phyloP scores from a whole-genome alignment of 1,140 invertebrate species.

The Acromyrmex charruanus region DNA sequence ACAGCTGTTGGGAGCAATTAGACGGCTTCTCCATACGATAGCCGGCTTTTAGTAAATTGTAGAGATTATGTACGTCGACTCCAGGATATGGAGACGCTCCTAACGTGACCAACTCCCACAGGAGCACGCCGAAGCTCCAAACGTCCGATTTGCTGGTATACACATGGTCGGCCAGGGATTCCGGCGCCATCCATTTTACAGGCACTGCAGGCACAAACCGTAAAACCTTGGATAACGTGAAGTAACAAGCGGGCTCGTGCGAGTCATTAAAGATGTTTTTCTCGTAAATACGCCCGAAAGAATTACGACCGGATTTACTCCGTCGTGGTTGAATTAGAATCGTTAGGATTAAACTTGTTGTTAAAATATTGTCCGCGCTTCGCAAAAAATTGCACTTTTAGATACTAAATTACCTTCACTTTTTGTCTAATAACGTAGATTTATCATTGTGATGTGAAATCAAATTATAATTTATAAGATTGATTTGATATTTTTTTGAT shows the following conservation, averaged over 20 bases:
- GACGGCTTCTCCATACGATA: slow-evolving; percentile 94
- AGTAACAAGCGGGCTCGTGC: slow-evolving; percentile 11
- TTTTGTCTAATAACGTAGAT: neutral
- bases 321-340: slow-evolving; percentile 31
- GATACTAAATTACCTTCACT: neutral
- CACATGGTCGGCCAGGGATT: slow-evolving; percentile 94
- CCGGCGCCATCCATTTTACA: slow-evolving; percentile 96
- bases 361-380: neutral
- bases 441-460: neutral
- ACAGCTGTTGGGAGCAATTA: slow-evolving; percentile 94
- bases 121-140: slow-evolving; percentile 95
- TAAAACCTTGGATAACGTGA: slow-evolving; percentile 60
- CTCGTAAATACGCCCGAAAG: slow-evolving; percentile 32
- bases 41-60: slow-evolving; percentile 91
- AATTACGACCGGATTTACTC: slow-evolving; percentile 48
- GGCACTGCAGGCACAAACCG: slow-evolving; percentile 87
- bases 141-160: slow-evolving; percentile 96
- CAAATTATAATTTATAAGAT: neutral
- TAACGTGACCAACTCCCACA: slow-evolving; percentile 96
- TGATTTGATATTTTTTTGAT: neutral
- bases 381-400: neutral
- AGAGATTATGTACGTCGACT: slow-evolving; percentile 92
- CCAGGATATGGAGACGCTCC: slow-evolving; percentile 93
- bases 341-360: slow-evolving; percentile 25
- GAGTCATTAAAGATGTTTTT: slow-evolving; percentile 51